Percentiles rank a stretch among this genome's conserved stretches.
Conservation (phyloP, 2,888 invertebrate genomes). For the Dryobota labecula region DNA sequence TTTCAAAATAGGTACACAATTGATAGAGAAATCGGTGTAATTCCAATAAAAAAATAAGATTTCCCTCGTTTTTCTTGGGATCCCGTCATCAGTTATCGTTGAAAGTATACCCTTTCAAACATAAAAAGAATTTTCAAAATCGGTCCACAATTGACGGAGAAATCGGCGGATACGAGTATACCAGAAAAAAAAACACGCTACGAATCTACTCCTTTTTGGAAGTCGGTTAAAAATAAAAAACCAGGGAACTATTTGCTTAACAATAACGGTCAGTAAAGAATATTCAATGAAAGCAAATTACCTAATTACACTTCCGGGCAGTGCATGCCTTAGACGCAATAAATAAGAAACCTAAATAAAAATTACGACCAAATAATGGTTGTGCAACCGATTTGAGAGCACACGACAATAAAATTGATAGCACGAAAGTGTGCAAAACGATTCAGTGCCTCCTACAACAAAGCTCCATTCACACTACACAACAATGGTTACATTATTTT, state of each 20-base stretch:
- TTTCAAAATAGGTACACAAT: too few relatives aligned
- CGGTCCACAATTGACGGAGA: too few relatives aligned
- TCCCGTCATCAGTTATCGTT: too few relatives aligned
- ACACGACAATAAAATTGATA: constrained; percentile 74
- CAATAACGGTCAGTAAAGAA: constrained; percentile 3
- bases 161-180: too few relatives aligned
- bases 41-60: too few relatives aligned
- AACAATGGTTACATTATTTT: constrained; percentile 88
- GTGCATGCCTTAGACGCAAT: constrained; percentile 33
- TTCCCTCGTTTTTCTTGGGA: too few relatives aligned
- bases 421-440: constrained; percentile 75
- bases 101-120: too few relatives aligned
- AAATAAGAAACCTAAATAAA: constrained; percentile 66
- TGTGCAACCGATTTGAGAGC: constrained; percentile 70
- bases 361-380: constrained; percentile 59
- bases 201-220: too few relatives aligned
- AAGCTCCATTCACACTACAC: constrained; percentile 81
- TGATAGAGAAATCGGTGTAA: too few relatives aligned
- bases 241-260: constrained; percentile 4
- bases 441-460: constrained; percentile 80
- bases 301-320: constrained; percentile 43
- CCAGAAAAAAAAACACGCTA: too few relatives aligned
- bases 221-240: constrained; percentile 10
- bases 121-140: too few relatives aligned
- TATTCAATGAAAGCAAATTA: constrained; percentile 35